Conservation (phyloP, 2,113 vertebrate genomes). For the Gadus macrocephalus region DNA sequence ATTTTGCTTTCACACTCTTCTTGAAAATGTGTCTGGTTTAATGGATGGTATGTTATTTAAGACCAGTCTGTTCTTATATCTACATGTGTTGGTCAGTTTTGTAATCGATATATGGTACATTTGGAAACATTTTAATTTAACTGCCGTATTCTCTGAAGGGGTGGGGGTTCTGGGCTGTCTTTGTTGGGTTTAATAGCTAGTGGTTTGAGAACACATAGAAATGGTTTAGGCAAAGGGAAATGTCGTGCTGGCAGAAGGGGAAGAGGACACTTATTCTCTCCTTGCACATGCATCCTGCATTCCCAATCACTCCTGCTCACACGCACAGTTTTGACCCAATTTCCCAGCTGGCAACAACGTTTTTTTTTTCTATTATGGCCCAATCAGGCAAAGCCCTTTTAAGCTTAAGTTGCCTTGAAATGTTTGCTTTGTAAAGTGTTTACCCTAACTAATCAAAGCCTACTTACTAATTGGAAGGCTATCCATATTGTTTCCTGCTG, state of each 20-base stretch:
- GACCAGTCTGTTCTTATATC: too few relatives aligned
- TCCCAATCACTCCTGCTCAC: neutral
- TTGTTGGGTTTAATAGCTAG: conserved; percentile 17
- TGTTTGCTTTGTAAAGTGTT: neutral
- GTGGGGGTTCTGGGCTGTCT: neutral
- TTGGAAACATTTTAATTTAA: too few relatives aligned
- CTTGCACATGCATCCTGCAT: too few relatives aligned
- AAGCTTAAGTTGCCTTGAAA: neutral
- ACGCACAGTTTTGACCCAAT: conserved; percentile 50
- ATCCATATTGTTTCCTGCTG: neutral
- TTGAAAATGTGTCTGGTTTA: too few relatives aligned
- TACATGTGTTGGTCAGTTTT: too few relatives aligned
- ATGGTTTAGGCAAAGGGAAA: conserved; percentile 17
- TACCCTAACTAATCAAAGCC: neutral
- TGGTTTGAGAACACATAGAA: conserved; percentile 13
- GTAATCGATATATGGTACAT: too few relatives aligned
- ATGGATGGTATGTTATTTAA: too few relatives aligned
- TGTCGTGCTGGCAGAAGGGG: neutral
- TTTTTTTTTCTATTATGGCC: conserved; percentile 1
- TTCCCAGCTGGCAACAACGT: conserved; percentile 31
- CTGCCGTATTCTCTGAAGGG: too few relatives aligned
- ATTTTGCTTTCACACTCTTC: too few relatives aligned
- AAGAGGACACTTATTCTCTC: neutral
- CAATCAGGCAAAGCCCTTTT: neutral
- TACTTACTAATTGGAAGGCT: neutral